These are phyloP conservation scores for Uloborus diversus DNA, from an alignment of 1,140 invertebrate genomes.

Conservation along the genomic window DNA sequence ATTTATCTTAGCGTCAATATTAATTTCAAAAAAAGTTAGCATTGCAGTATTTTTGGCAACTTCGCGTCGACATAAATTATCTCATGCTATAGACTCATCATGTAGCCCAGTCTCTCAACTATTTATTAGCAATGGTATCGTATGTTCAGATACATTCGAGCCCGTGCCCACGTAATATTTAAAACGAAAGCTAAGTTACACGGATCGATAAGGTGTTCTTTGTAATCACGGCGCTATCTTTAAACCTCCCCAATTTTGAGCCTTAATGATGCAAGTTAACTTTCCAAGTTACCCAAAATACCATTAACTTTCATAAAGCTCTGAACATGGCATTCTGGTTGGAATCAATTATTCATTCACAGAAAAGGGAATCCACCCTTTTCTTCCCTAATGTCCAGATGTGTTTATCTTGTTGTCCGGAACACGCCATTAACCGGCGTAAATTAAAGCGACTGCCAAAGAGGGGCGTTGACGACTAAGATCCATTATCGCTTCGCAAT, in stretches of 20 bases:
- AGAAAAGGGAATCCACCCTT: conserved; percentile 53
- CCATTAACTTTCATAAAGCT: conserved; percentile 42
- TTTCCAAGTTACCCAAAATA: conserved; percentile 19
- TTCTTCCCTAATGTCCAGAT: conserved; percentile 54
- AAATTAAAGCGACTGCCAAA: conserved; percentile 45
- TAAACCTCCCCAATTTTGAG: conserved; percentile 37
- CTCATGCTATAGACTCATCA: no score
- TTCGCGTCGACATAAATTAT: no score
- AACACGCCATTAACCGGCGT: conserved; percentile 44
- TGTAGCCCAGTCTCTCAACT: no score
- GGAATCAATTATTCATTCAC: conserved; percentile 54
- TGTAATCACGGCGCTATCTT: conserved; percentile 44
- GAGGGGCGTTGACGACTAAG: conserved; percentile 50
- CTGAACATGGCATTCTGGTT: conserved; percentile 37
- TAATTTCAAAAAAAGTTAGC: no score
- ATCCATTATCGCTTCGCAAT: conserved; percentile 51
- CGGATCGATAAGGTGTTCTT: not conserved
- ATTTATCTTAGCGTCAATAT: no score
- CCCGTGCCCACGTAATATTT: not conserved
- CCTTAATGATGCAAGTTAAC: conserved; percentile 45
- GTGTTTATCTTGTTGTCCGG: conserved; percentile 55
- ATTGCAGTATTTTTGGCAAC: no score
- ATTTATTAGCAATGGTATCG: no score
- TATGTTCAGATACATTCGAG: not conserved
- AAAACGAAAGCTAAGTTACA: not conserved